Evolutionary conservation across 2,113 vertebrate genomes (phyloP), one percentile per base, ranked within the genome.

Genomic region (Oreotrochilus melanogaster): DNA sequence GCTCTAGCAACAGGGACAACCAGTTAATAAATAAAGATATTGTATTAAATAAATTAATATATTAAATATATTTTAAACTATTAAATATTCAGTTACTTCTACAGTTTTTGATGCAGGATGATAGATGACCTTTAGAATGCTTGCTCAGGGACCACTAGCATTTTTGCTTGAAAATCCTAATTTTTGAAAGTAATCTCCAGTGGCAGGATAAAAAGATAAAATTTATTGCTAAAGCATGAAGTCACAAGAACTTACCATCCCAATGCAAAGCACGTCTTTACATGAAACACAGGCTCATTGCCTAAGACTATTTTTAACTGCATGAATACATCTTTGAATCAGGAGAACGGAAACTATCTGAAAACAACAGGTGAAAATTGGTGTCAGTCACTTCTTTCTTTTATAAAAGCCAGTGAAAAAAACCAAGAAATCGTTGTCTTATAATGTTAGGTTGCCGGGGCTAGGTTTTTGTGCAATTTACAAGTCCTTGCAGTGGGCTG

Each of bases 171-270:
- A 88, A 94, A 66, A 65, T 23, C 11, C 62, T 35, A 2, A 50
- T 57, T 78, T 83, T 90, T 89, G 51, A 64, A 86, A 81, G 16
- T 84, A 65, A 88, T 88, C 33, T 81, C 21, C 33, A 76, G 58
- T 94, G 89, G 75, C 71, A 92, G 45, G 53, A 66, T 62, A 61
- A 35, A 88, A 96, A 78, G 11, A 71, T 43, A 75, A 91, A 88
- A 91, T 75, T 31, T 84, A 31, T 74, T 70, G 30, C 42, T 86
- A 72, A 67, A 89, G 13, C 43, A 86, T 43, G 51, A 13, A 83
- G 43, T 92, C 61, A 88, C 25, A 86, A 33, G 71, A 95, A 80
- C 24, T 80, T 89, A 78, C 3, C 28, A 18, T 88, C 67, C 27
- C 43, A 33, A 69, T 43, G 43, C 33, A 76, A 94, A 76, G 14